phyloP scores from a whole-genome alignment of 2,113 vertebrate species.

The Podarcis raffonei region DNA sequence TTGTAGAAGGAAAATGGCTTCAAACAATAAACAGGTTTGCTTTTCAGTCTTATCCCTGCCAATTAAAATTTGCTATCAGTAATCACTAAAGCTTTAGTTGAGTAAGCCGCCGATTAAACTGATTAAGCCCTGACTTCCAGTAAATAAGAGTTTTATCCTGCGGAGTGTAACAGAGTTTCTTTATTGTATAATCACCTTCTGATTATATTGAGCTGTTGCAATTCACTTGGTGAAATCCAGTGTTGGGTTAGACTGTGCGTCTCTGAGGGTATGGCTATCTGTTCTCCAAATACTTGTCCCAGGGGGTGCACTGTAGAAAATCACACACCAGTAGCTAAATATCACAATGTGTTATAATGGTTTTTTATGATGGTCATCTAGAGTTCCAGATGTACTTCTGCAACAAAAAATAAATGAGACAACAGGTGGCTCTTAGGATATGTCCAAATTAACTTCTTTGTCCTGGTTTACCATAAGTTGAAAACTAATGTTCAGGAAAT shows the following conservation, averaged over 20 bases:
- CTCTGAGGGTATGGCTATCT: fast-evolving
- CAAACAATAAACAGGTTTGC: background rate
- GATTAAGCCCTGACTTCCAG: background rate
- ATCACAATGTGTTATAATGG: background rate
- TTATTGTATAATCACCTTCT: background rate
- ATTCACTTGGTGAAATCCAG: background rate
- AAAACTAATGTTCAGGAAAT: constrained; percentile 18
- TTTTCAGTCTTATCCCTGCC: background rate
- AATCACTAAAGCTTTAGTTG: background rate
- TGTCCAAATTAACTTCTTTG: background rate
- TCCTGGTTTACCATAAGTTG: background rate
- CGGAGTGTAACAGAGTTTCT: background rate
- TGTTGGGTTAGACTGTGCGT: background rate
- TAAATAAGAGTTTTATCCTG: background rate
- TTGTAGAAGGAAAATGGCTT: background rate
- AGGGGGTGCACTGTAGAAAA: background rate
- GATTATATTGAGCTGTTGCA: background rate
- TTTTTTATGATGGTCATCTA: background rate
- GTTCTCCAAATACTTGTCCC: background rate
- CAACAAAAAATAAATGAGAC: background rate
- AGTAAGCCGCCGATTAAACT: background rate
- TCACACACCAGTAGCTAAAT: too few relatives aligned
- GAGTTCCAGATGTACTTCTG: background rate
- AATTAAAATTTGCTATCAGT: background rate
- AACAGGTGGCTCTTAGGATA: too few relatives aligned